phyloP scores from a whole-genome alignment of 2,888 invertebrate species.

The Synanthedon tipuliformis region DNA sequence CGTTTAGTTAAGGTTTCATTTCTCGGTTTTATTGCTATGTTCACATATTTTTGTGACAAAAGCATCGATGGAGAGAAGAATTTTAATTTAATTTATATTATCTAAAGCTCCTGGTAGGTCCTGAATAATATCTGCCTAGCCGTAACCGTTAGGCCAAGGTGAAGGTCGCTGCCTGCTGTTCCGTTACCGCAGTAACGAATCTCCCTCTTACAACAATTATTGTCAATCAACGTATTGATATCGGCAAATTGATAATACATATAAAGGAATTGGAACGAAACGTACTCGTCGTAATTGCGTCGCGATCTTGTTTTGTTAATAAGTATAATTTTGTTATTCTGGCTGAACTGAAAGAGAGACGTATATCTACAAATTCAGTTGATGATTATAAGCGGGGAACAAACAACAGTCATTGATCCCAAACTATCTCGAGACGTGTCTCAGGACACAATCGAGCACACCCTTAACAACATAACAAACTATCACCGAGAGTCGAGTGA shows the following conservation, averaged over 20 bases:
- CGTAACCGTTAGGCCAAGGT: slow-evolving; percentile 38
- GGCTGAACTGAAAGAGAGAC: too few species aligned
- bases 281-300: not conserved
- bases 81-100: slow-evolving; percentile 4
- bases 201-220: not conserved
- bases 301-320: not conserved
- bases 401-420: not conserved
- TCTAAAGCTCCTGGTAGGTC: slow-evolving; percentile 20
- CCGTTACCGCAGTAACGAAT: slow-evolving; percentile 31
- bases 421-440: not conserved
- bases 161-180: slow-evolving; percentile 33
- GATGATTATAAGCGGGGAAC: not conserved
- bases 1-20: slow-evolving; percentile 15
- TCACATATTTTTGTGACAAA: not conserved
- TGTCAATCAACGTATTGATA: slow-evolving; percentile 5
- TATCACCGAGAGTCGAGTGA: slow-evolving; percentile 34
- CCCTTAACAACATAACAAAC: slow-evolving; percentile 33
- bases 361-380: not conserved
- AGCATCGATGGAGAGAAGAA: slow-evolving; percentile 13
- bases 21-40: slow-evolving; percentile 5
- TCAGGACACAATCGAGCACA: slow-evolving; percentile 9
- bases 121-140: slow-evolving; percentile 22
- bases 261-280: not conserved
- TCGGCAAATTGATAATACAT: not conserved
- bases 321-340: not conserved